Conservation (phyloP, 2,113 vertebrate genomes). For the Microcebus lehilahytsara region DNA sequence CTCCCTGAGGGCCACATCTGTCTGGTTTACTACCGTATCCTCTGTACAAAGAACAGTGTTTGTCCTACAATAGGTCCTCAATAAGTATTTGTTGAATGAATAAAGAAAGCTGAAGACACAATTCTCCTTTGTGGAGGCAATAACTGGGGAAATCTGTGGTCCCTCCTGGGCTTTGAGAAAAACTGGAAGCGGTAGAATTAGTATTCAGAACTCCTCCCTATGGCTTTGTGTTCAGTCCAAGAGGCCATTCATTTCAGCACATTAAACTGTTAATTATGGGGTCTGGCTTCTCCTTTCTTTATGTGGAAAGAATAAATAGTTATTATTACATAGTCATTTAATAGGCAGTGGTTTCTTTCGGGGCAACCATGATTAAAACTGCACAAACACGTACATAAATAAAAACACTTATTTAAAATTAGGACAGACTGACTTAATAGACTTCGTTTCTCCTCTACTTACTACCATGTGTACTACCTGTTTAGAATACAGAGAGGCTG, state of each 20-base stretch:
- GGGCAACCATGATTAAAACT: constrained; percentile 47
- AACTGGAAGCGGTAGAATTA: not conserved
- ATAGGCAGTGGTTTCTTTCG: constrained; percentile 43
- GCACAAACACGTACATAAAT: not conserved
- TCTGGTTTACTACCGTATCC: not conserved
- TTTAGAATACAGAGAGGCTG: not conserved
- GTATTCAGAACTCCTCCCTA: constrained; percentile 29
- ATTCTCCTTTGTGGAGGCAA: not conserved
- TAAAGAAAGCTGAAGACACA: not conserved
- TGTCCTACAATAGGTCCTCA: not conserved
- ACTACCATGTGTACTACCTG: not conserved
- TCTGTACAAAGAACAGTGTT: not conserved
- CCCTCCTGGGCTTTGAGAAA: not conserved
- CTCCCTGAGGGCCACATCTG: not conserved
- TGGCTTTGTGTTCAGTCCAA: constrained; percentile 52
- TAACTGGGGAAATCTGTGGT: not conserved
- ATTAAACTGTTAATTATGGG: constrained; percentile 51
- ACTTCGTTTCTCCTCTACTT: not conserved
- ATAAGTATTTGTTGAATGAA: not conserved
- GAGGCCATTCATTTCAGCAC: constrained; percentile 44
- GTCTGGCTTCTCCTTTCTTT: constrained; percentile 40
- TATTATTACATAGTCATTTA: constrained; percentile 60
- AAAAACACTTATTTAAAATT: constrained; percentile 38
- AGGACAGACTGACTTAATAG: not conserved
- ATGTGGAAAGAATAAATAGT: constrained; percentile 49